A percentile compares a stretch with the other conserved stretches of the same genome.
phyloP scores from a whole-genome alignment of 2,113 vertebrate genomes.

The Equus quagga region DNA sequence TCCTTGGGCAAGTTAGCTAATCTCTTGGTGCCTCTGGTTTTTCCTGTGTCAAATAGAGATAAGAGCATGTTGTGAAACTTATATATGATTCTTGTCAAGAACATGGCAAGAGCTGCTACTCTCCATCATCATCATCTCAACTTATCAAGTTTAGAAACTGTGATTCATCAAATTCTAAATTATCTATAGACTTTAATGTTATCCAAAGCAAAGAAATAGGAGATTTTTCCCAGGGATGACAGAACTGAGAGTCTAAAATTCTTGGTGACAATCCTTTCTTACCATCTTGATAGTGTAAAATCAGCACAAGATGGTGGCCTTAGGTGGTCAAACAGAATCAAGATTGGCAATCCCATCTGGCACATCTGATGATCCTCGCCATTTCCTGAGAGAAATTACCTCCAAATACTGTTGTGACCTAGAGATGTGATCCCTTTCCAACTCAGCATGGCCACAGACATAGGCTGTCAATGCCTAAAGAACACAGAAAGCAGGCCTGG shows the following conservation, averaged over 20 bases:
- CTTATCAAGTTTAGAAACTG: background rate
- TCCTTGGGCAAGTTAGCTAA: background rate
- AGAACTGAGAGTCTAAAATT: background rate
- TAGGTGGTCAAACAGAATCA: background rate
- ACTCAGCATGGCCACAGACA: background rate
- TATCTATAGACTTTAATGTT: background rate
- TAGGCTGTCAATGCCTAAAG: background rate
- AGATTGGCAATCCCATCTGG: background rate
- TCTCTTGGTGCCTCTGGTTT: background rate
- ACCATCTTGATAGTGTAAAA: background rate
- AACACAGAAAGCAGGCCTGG: conserved; percentile 54
- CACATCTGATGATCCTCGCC: background rate
- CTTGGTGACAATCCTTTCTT: conserved; percentile 26
- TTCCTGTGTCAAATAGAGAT: background rate
- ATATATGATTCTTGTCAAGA: conserved; percentile 2
- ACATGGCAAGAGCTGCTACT: background rate
- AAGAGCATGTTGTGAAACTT: background rate
- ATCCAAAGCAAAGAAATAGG: conserved; percentile 27
- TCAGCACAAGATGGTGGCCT: background rate
- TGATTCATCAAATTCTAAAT: conserved; percentile 44
- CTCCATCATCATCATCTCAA: background rate
- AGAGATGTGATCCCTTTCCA: conserved; percentile 27
- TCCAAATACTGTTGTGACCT: background rate
- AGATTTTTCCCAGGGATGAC: background rate
- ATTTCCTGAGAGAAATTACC: conserved; percentile 32